Conservation (phyloP, 2,888 invertebrate genomes). For the Cephalotes varians region DNA sequence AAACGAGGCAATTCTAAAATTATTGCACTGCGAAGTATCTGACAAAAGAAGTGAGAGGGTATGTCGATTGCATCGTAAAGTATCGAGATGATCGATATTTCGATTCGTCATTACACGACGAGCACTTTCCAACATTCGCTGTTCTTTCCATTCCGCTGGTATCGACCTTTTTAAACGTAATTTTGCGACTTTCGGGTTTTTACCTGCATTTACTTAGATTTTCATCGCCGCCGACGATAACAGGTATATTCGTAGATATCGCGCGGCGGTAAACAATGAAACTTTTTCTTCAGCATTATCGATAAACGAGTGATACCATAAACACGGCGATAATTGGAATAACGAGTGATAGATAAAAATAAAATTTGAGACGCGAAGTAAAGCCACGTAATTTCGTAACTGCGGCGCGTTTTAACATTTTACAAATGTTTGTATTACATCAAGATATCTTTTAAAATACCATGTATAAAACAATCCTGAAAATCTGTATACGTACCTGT, state of each 20-base stretch:
- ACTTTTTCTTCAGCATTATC: neutral
- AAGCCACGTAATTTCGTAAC: neutral
- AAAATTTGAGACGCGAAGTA: neutral
- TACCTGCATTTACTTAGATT: neutral
- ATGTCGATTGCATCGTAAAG: slow-evolving; percentile 13
- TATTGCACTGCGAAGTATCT: slow-evolving; percentile 13
- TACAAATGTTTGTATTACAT: neutral
- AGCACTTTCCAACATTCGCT: neutral
- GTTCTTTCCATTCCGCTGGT: neutral
- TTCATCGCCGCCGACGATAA: neutral
- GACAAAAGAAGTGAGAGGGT: slow-evolving; percentile 2
- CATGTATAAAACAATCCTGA: neutral
- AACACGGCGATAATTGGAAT: neutral
- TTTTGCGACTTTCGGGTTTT: neutral
- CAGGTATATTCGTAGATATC: neutral
- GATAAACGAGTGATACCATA: slow-evolving; percentile 9
- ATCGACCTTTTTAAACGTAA: slow-evolving; percentile 1
- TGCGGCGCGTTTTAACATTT: neutral
- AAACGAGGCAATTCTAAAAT: slow-evolving; percentile 10
- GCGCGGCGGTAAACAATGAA: neutral
- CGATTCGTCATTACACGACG: slow-evolving; percentile 7
- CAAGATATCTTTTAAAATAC: neutral
- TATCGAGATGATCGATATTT: neutral
- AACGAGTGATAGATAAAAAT: neutral
- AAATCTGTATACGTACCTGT: too few relatives aligned